phyloP scores from a whole-genome alignment of 2,888 invertebrate genomes.

The Leptinotarsa tumamoca region DNA sequence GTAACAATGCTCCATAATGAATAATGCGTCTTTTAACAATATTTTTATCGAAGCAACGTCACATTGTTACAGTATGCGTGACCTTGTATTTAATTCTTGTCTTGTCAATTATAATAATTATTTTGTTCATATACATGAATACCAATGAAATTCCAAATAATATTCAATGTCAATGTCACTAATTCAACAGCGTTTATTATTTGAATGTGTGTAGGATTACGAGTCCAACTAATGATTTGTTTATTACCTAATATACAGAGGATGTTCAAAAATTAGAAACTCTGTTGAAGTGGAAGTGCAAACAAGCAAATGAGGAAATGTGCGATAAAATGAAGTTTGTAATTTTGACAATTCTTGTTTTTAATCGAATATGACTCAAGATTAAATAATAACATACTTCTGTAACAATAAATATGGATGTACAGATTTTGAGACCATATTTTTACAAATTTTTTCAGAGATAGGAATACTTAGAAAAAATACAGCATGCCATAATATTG shows the following conservation, averaged over 20 bases:
- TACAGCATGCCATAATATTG: too few species aligned
- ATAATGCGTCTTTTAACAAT: slow-evolving; percentile 13
- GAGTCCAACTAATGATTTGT: not conserved
- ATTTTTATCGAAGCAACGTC: slow-evolving; percentile 20
- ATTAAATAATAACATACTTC: too few species aligned
- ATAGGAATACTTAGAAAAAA: too few species aligned
- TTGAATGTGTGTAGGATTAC: not conserved
- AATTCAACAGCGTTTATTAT: not conserved
- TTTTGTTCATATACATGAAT: slow-evolving; percentile 29
- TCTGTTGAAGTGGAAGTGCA: too few species aligned
- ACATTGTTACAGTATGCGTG: slow-evolving; percentile 22
- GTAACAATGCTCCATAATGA: not conserved
- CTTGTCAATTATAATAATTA: slow-evolving; percentile 24
- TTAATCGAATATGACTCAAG: too few species aligned
- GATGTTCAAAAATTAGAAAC: not conserved
- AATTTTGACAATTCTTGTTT: too few species aligned
- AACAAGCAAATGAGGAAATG: too few species aligned
- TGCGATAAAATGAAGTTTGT: too few species aligned
- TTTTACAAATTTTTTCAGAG: too few species aligned
- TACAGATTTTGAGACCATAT: too few species aligned
- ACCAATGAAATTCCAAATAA: slow-evolving; percentile 23
- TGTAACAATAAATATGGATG: too few species aligned
- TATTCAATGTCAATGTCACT: slow-evolving; percentile 35
- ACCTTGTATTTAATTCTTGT: slow-evolving; percentile 34
- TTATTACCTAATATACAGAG: not conserved